A percentile compares a stretch with the other conserved stretches of the same genome.
phyloP scores from a whole-genome alignment of 2,113 vertebrate species.

The Festucalex cinctus region DNA sequence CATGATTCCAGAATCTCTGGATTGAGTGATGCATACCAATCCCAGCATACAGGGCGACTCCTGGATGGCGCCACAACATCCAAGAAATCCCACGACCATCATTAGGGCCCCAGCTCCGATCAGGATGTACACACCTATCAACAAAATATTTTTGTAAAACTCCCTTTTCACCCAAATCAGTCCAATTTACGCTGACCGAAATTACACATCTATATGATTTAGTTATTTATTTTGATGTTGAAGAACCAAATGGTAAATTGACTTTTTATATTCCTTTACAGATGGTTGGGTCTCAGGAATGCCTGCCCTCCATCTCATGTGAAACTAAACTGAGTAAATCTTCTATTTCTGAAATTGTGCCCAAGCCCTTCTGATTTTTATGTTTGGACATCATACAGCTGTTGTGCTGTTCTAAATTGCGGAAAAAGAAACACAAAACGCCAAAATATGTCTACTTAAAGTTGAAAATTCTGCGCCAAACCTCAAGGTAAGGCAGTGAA shows the following conservation, averaged over 20 bases:
- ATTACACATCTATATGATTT: not conserved
- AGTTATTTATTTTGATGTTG: no score
- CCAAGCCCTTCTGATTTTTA: no score
- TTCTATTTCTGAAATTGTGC: not conserved
- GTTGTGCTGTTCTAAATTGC: no score
- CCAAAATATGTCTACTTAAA: no score
- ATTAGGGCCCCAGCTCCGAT: constrained; percentile 92
- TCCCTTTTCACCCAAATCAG: not conserved
- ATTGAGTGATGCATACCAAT: constrained; percentile 75
- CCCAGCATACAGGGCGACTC: constrained; percentile 97
- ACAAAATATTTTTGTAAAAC: constrained; percentile 12
- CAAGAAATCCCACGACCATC: constrained; percentile 96
- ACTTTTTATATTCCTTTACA: not conserved
- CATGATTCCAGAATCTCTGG: not conserved
- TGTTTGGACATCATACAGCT: no score
- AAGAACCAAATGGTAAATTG: not conserved
- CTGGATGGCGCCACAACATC: constrained; percentile 92
- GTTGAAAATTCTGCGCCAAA: no score
- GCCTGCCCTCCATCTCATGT: not conserved
- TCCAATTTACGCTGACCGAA: not conserved
- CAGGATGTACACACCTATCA: constrained; percentile 87
- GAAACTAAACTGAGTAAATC: not conserved
- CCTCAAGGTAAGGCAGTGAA: no score
- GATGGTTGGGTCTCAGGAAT: not conserved
- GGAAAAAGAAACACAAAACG: no score